Percentiles rank a stretch among this genome's conserved stretches.
Conservation (phyloP, 2,888 invertebrate species). For the Scelioninae gen. 1 region DNA sequence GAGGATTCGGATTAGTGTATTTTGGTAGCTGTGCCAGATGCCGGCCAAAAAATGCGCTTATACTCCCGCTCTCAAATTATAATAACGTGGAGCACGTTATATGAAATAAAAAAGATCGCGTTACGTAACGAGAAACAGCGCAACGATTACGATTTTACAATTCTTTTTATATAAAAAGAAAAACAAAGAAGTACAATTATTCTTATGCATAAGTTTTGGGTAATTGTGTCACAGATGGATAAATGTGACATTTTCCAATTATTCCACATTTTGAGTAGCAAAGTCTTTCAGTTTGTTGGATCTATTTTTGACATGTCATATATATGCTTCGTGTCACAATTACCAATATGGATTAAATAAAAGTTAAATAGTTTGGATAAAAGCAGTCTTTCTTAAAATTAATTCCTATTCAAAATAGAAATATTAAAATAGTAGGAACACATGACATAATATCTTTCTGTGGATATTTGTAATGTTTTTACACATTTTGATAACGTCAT, state of each 20-base stretch:
- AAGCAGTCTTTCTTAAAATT: constrained; percentile 67
- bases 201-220: too few species aligned
- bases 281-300: too few species aligned
- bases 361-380: too few species aligned
- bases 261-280: too few species aligned
- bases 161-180: too few species aligned
- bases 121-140: constrained; percentile 46
- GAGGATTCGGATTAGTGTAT: constrained; percentile 65
- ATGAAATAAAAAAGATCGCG: constrained; percentile 47
- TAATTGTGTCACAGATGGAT: too few species aligned
- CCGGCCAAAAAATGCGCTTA: constrained; percentile 67
- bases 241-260: too few species aligned
- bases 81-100: constrained; percentile 54
- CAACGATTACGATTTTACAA: constrained; percentile 11
- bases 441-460: constrained; percentile 42
- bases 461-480: constrained; percentile 28
- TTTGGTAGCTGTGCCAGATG: constrained; percentile 67
- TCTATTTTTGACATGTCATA: too few species aligned
- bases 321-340: too few species aligned
- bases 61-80: constrained; percentile 64
- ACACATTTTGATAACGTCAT: neutral
- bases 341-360: too few species aligned
- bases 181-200: too few species aligned
- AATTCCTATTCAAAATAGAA: constrained; percentile 58
- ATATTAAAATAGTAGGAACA: constrained; percentile 65